Evolutionary conservation across 2,888 invertebrate species (phyloP), one percentile per base, ranked within the genome.

Genomic region (Sinelater perroti): DNA sequence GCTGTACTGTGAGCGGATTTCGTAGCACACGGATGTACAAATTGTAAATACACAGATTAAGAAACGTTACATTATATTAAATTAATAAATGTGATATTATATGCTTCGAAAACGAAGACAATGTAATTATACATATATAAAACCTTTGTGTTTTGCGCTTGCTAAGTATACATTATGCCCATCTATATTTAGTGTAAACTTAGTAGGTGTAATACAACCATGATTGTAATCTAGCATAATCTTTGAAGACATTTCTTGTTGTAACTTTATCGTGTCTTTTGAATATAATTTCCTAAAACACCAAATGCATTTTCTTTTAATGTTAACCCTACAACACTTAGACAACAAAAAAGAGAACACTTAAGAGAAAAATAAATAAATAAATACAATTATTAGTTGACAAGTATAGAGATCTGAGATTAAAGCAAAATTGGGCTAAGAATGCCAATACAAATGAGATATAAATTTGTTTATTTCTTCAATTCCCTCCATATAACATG

Each of bases 1-100:
- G 54, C 28, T 50, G 56, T 31, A 51, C 20, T 56, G 57, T 51
- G 52, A 52, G 50, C 47, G 49, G 52, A 56, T 45, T 44, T 49
- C 53, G 53, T 62, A 63, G 62, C 63, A 62, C 61, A 55, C 62
- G 44, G 45, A 49, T 74, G 73, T 74, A 73, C 62, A 70, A 65
- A 70, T 60, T 75, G 75, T 75, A 74, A 46, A 75, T 74, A 74
- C 74, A 75, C 74, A 63, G 67, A 68, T 70, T 69, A 64, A 65
- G 69, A 58, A 64, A 61, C 67, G 67, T 67, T 70, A 69, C 71
- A 66, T 67, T 70, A 69, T 71, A 71, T 69, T 66, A 55, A 51
- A 66, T 73, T 71, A 69, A 68, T 74, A 67, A 71, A 74, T 75
- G 75, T 75, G 72, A 75, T 73, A 71, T 72, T 64, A 66, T 70